These are phyloP conservation scores for Rotaria magnacalcarata DNA, from an alignment of 2,888 invertebrate genomes.

Conservation along the genomic window DNA sequence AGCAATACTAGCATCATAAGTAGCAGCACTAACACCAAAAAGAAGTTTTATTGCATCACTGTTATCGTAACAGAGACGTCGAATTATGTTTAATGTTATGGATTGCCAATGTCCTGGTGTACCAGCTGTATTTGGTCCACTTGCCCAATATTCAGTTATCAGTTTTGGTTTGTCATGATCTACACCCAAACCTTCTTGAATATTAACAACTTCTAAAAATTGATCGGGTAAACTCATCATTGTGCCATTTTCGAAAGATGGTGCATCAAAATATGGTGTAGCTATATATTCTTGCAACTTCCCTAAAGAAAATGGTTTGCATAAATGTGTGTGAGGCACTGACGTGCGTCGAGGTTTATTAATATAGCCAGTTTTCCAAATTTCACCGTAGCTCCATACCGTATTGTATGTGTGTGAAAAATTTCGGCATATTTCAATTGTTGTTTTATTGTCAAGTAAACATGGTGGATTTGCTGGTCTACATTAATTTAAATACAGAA, in stretches of 20 bases:
- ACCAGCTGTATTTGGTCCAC: background rate
- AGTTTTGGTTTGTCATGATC: background rate
- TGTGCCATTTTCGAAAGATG: constrained; percentile 13
- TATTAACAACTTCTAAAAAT: background rate
- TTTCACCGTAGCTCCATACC: background rate
- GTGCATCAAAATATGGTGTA: background rate
- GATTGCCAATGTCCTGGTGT: background rate
- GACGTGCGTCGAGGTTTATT: background rate
- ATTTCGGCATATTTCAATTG: background rate
- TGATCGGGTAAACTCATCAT: background rate
- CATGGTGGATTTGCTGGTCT: background rate
- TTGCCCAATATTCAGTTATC: background rate
- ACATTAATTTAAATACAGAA: too few relatives aligned
- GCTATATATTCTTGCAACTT: background rate
- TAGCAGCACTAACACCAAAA: background rate
- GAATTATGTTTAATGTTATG: background rate
- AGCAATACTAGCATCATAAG: background rate
- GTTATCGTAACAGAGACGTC: background rate
- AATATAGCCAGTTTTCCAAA: background rate
- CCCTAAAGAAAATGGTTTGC: background rate
- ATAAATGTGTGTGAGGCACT: background rate
- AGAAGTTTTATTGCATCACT: background rate
- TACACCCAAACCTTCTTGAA: background rate
- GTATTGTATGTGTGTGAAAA: background rate
- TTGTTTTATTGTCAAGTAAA: background rate